Evolutionary conservation across 2,888 invertebrate species (phyloP).

Genomic region (Brachyptera putata): DNA sequence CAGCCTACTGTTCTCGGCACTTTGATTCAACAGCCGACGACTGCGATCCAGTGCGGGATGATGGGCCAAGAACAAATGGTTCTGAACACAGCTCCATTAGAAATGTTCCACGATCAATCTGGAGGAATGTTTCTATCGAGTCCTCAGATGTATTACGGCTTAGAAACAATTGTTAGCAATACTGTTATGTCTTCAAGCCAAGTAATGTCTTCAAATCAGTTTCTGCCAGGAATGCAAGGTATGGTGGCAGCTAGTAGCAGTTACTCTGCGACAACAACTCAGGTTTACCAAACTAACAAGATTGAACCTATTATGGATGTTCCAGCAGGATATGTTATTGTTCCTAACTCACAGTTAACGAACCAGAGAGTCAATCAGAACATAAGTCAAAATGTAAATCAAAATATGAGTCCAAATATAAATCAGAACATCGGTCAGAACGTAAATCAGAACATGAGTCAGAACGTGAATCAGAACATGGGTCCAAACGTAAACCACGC

Average conservation of each 20-base stretch:
- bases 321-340: conserved; percentile 42
- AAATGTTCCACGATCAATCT: conserved; percentile 57
- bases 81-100: conserved; percentile 57
- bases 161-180: conserved; percentile 83
- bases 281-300: conserved; percentile 77
- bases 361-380: no score
- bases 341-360: conserved; percentile 18
- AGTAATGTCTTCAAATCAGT: conserved; percentile 63
- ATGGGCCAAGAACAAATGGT: conserved; percentile 56
- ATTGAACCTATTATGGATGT: conserved; percentile 76
- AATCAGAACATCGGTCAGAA: no score
- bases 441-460: no score
- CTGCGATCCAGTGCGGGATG: no score
- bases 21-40: conserved; percentile 48
- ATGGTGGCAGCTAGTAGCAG: conserved; percentile 76
- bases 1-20: conserved; percentile 54
- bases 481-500: no score
- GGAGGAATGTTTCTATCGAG: conserved; percentile 47
- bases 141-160: conserved; percentile 69
- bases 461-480: no score
- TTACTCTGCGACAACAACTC: conserved; percentile 66
- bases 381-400: no score
- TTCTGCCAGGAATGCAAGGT: conserved; percentile 69
- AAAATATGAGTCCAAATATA: no score
- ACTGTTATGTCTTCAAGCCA: conserved; percentile 88